Conservation (phyloP, 1,140 invertebrate genomes). For the Rhopalosiphum maidis region DNA sequence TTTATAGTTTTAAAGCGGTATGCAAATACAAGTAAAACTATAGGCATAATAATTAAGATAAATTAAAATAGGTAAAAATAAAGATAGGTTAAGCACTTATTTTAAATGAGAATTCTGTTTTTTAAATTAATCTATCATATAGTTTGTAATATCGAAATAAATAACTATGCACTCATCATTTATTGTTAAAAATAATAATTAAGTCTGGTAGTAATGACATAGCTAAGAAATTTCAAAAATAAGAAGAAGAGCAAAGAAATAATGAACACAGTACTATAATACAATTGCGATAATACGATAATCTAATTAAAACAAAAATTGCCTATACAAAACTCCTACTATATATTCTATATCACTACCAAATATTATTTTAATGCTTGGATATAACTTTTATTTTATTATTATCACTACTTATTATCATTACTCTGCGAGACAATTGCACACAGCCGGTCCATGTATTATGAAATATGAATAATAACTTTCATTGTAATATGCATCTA, state of each 20-base stretch:
- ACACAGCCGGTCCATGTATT: background rate
- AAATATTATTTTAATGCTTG: background rate
- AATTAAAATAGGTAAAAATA: background rate
- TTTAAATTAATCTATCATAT: background rate
- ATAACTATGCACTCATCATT: background rate
- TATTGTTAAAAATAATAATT: background rate
- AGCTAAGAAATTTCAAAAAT: background rate
- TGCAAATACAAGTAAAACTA: background rate
- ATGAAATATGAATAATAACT: background rate
- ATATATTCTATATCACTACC: background rate
- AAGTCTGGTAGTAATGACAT: background rate
- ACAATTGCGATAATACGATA: background rate
- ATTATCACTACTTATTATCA: no score
- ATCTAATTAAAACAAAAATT: background rate
- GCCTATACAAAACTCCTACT: slow-evolving; percentile 1
- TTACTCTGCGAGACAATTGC: no score
- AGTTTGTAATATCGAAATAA: no score
- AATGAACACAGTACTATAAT: background rate
- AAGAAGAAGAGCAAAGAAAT: background rate
- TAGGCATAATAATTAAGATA: background rate
- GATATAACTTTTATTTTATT: no score
- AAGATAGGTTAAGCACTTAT: background rate
- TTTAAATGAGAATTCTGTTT: background rate
- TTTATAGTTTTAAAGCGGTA: slow-evolving; percentile 1
- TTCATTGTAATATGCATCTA: background rate